Conservation (phyloP, 2,888 invertebrate species). For the Leptinotarsa haldemani region DNA sequence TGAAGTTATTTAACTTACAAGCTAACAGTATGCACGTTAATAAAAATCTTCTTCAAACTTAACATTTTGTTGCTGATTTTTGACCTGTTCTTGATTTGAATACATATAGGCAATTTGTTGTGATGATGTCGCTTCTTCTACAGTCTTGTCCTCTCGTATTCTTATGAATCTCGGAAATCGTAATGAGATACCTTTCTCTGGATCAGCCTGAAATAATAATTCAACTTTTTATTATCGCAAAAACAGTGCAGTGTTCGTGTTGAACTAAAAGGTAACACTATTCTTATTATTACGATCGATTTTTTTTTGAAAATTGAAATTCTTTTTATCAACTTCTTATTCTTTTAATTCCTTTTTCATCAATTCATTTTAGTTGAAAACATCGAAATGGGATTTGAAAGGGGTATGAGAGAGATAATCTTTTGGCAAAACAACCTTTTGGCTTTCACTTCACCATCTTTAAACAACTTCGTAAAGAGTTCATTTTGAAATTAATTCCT, state of each 20-base stretch:
- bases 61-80: conserved; percentile 71
- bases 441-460: too few species aligned
- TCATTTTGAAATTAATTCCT: too few species aligned
- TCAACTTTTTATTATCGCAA: not conserved
- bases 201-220: conserved; percentile 73
- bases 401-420: too few species aligned
- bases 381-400: too few species aligned
- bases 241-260: not conserved
- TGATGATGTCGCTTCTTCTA: conserved; percentile 92
- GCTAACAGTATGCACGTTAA: conserved; percentile 55
- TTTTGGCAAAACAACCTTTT: too few species aligned
- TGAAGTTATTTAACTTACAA: not conserved
- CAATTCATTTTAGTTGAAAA: too few species aligned
- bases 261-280: not conserved
- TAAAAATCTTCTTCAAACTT: conserved; percentile 72
- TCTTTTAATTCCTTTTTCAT: too few species aligned
- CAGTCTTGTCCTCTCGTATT: conserved; percentile 89
- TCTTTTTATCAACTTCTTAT: too few species aligned
- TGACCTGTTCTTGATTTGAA: conserved; percentile 90
- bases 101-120: conserved; percentile 93
- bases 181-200: conserved; percentile 92
- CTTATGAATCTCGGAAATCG: conserved; percentile 94
- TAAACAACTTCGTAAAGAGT: too few species aligned
- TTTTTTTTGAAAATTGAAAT: too few species aligned
- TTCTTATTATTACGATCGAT: too few species aligned